Conservation (phyloP, 2,888 invertebrate genomes). For the Tachina grossa region DNA sequence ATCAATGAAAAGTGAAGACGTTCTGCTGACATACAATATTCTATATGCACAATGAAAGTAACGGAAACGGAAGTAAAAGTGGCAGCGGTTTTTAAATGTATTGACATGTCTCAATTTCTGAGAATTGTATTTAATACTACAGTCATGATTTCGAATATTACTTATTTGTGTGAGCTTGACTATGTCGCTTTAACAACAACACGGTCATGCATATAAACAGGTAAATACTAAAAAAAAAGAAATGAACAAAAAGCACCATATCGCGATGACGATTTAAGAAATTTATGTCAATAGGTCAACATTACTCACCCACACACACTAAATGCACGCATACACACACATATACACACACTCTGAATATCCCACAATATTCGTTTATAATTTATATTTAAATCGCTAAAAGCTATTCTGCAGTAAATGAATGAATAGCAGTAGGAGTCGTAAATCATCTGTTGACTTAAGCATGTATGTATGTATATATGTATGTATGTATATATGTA, state of each 20-base stretch:
- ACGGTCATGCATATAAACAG: too few relatives aligned
- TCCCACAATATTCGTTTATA: slow-evolving; percentile 5
- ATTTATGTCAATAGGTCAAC: slow-evolving; percentile 55
- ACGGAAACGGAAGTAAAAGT: slow-evolving; percentile 45
- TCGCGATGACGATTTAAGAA: slow-evolving; percentile 1
- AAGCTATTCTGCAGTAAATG: slow-evolving; percentile 38
- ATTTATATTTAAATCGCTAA: slow-evolving; percentile 35
- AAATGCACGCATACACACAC: too few relatives aligned
- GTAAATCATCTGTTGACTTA: not conserved
- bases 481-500: slow-evolving; percentile 5
- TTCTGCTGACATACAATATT: too few relatives aligned
- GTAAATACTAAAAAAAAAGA: not conserved
- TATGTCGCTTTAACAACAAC: too few relatives aligned
- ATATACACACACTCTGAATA: not conserved
- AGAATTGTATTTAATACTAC: too few relatives aligned
- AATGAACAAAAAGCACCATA: not conserved
- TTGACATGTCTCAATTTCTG: slow-evolving; percentile 36
- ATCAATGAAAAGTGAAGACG: not conserved
- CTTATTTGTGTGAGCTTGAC: too few relatives aligned
- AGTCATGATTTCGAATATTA: too few relatives aligned
- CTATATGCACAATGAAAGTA: slow-evolving; percentile 26
- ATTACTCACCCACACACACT: not conserved
- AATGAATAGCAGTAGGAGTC: not conserved
- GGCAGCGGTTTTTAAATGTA: slow-evolving; percentile 46
- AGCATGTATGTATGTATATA: not conserved